Percentiles rank a stretch among this genome's conserved stretches.
These are phyloP conservation scores for Sylvicola cinctus DNA, from an alignment of 2,888 invertebrate species.

Conservation along the genomic window DNA sequence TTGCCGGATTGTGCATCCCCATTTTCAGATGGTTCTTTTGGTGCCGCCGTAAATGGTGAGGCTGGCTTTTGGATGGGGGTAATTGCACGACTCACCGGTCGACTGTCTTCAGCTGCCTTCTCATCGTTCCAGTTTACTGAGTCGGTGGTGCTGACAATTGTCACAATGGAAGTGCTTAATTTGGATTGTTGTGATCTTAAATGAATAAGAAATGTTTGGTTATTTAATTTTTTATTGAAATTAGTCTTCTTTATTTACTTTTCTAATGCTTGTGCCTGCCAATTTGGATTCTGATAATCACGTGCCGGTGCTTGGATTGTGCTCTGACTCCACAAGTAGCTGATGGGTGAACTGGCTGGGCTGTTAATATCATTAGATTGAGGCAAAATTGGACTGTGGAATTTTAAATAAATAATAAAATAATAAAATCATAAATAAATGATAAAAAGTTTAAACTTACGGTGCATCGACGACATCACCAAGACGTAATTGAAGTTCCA, in stretches of 20 bases:
- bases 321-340: conserved; percentile 27
- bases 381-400: background rate
- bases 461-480: conserved; percentile 8
- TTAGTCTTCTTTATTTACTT: too few relatives aligned
- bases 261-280: conserved; percentile 7
- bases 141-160: background rate
- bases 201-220: background rate
- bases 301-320: conserved; percentile 24
- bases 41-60: conserved; percentile 11
- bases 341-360: conserved; percentile 26
- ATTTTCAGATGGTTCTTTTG: background rate
- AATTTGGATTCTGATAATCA: conserved; percentile 16
- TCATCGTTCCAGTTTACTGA: conserved; percentile 2
- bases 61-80: conserved; percentile 13
- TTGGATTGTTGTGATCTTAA: background rate
- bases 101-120: conserved; percentile 1
- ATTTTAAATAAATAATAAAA: background rate
- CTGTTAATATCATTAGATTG: conserved; percentile 12
- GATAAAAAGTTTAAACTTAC: background rate
- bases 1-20: conserved; percentile 20
- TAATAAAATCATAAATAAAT: background rate
- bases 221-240: too few relatives aligned
- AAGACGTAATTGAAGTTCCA: conserved; percentile 18
- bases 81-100: conserved; percentile 5
- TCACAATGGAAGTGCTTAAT: background rate